Evolutionary conservation across 2,888 invertebrate genomes (phyloP), one percentile per base, ranked within the genome.

Genomic region (Nemotelus nigrinus): DNA sequence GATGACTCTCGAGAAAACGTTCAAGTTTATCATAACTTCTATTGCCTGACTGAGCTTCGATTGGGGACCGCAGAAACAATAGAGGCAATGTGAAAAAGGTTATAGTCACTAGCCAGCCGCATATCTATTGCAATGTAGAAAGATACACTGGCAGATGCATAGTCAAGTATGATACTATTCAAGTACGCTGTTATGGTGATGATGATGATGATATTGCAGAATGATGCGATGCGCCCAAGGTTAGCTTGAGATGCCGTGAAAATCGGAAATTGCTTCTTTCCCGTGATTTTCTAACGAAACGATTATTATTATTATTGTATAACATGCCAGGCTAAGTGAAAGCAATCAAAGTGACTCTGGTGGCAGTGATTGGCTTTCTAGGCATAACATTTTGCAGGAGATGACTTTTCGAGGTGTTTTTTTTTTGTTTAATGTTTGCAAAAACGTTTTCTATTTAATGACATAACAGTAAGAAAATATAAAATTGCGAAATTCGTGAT

Each of bases 201-300:
- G 39, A 63, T 63, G 43, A 8, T 43, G 63, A 25, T 43, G 63
- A 63, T 43, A 58, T 58, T 7, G 7, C 25, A 25, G 25, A 25
- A 25, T 43, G 3, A 50, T 58, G 63, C 47, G 41, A 72, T 58
- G 48, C 60, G 63, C 74, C 50, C 74, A 74, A 74, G 74, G 74
- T 74, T 74, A 60, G 47, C 5, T 10, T 2, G n/a, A 41, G 68
- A 74, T 74, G 47, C 74, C 74, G 74, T 74, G 74, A 60, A 74
- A 74, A 74, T 74, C 63, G 63, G 50, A 74, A 74, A 74, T 60
- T 74, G 10, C 74, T 63, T 60, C 48, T 74, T 74, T 50, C 74
- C 41, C 57, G 71, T 44, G 71, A 67, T 67, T 67, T 67, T 67
- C 60, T 25, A 68, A 68, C 48, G 41, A 68, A 68, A 68, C 45